Percentiles rank a stretch among this genome's conserved stretches.
These are phyloP conservation scores for Apodemia duryi DNA, from an alignment of 2,888 invertebrate species.

Conservation along the genomic window DNA sequence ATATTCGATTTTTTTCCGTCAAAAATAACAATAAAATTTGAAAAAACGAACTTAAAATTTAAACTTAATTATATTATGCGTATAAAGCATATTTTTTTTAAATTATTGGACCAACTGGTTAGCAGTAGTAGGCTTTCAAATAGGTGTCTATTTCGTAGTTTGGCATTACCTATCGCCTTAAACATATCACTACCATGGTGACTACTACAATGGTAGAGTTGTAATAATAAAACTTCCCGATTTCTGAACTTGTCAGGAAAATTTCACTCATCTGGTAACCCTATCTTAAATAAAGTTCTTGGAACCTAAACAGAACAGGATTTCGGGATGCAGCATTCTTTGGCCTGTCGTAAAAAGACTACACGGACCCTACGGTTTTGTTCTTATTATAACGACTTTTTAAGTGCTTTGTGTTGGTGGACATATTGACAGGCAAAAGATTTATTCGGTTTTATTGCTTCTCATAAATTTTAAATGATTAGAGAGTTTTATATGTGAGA, in stretches of 20 bases:
- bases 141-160: too few relatives aligned
- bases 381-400: conserved; percentile 6
- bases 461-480: neutral
- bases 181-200: too few relatives aligned
- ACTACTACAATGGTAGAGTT: too few relatives aligned
- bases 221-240: too few relatives aligned
- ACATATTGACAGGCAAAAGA: neutral
- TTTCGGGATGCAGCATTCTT: conserved; percentile 34
- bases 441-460: neutral
- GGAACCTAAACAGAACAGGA: conserved; percentile 33
- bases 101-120: too few relatives aligned
- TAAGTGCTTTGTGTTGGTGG: neutral
- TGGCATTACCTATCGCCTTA: too few relatives aligned
- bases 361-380: conserved; percentile 8
- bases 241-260: neutral
- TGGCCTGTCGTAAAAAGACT: conserved; percentile 29
- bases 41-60: too few relatives aligned
- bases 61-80: too few relatives aligned
- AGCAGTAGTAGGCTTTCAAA: too few relatives aligned
- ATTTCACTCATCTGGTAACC: neutral
- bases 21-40: too few relatives aligned
- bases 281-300: conserved; percentile 26
- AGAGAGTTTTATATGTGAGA: neutral
- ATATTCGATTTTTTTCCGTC: too few relatives aligned
- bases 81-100: too few relatives aligned